Conservation (phyloP, 2,888 invertebrate genomes). For the Andricus quercusramuli region DNA sequence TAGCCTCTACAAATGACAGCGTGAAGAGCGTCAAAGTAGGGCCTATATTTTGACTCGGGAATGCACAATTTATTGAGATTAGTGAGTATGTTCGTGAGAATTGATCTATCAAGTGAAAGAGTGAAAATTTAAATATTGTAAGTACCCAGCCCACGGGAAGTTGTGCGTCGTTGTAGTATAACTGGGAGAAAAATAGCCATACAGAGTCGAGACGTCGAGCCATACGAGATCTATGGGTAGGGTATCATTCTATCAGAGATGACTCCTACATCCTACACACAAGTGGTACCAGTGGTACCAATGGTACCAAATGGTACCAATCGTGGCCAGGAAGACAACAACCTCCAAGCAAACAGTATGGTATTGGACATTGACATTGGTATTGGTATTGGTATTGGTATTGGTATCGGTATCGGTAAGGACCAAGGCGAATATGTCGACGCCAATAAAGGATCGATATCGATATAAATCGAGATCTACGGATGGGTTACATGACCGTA, state of each 20-base stretch:
- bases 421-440: slow-evolving; percentile 68
- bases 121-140: background rate
- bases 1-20: no score
- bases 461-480: slow-evolving; percentile 77
- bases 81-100: background rate
- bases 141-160: slow-evolving; percentile 20
- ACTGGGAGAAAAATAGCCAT: slow-evolving; percentile 30
- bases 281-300: slow-evolving; percentile 20
- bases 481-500: slow-evolving; percentile 76
- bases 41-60: no score
- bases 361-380: no score
- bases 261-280: slow-evolving; percentile 52
- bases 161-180: slow-evolving; percentile 33
- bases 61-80: no score
- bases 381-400: background rate
- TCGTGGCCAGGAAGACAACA: slow-evolving; percentile 39
- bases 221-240: slow-evolving; percentile 50
- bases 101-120: background rate
- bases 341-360: no score
- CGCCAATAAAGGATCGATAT: slow-evolving; percentile 77
- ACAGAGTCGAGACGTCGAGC: slow-evolving; percentile 28
- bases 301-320: slow-evolving; percentile 24
- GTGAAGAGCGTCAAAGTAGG: no score
- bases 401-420: background rate
- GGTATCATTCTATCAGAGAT: slow-evolving; percentile 55